These are phyloP conservation scores for Eidolon helvum DNA, from an alignment of 2,113 vertebrate genomes.

Conservation along the genomic window DNA sequence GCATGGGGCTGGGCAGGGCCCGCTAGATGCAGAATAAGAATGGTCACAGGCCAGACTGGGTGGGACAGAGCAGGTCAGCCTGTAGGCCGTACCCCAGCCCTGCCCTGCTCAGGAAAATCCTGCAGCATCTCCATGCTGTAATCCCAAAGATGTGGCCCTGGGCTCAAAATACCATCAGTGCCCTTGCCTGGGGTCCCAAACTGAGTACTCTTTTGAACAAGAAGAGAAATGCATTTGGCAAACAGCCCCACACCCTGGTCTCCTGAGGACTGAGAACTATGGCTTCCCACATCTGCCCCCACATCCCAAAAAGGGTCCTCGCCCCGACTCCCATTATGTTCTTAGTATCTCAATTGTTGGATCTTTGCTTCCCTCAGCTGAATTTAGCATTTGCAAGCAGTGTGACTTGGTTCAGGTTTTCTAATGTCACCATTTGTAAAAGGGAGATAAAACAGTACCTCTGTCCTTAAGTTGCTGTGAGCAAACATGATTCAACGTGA, in stretches of 20 bases:
- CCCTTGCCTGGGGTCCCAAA: background rate
- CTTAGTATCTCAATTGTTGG: background rate
- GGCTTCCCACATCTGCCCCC: background rate
- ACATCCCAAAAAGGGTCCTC: background rate
- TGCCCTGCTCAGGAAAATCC: background rate
- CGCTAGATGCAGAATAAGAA: background rate
- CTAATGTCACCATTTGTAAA: background rate
- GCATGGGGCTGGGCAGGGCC: accelerated
- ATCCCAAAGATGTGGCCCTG: background rate
- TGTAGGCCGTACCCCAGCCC: accelerated
- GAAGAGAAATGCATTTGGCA: background rate
- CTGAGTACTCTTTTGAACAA: background rate
- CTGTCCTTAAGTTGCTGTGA: background rate
- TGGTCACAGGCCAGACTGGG: background rate
- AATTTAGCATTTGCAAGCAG: background rate
- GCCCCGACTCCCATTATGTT: background rate
- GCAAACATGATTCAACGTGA: too few species aligned
- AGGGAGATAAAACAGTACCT: background rate
- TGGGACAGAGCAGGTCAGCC: too few species aligned
- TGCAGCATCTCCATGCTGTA: background rate
- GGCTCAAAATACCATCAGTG: background rate
- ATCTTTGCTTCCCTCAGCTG: background rate
- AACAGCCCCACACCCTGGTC: background rate
- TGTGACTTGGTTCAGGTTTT: background rate
- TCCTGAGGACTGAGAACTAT: background rate